Base-by-base conservation (phyloP, 2,888 invertebrate genomes). In the Pantelozetes paolii region DNA sequence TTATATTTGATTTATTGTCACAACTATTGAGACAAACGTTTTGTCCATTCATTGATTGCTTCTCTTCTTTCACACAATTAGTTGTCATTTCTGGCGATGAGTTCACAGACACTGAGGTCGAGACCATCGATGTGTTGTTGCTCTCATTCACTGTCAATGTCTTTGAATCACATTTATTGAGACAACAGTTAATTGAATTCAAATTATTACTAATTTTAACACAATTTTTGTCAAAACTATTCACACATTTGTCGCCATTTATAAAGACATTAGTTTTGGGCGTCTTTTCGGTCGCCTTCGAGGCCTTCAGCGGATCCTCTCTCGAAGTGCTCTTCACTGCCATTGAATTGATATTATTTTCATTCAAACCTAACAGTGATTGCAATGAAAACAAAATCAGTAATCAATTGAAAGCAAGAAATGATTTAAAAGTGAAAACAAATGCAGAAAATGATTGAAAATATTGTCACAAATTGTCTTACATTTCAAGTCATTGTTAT, bases 1-100 rank as follows among this genome's bases (percentile, higher is more conserved):
- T 57, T 26, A 26, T 57, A 57, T 57, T 50, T 50, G 15, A 5
- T 13, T 59, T 59, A 28, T 28, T 59, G 57, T 59, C 54, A 54
- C 54, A 23, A 20, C 13, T 59, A 5, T 30, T 26, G 13, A 15
- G 8, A 59, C 30, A 59, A 11, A 59, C 57, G 28, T n/a, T 59
- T 15, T 59, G 57, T 26, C 57, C 57, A 28, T 59, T 59, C 1
- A 30, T 30, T 59, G 15, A 1, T 2, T 11, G 57, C 15, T 30
- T 59, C 13, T 15, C 32, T 3, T 59, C 30, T 8, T 30, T 59
- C 2, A 59, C 13, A 59, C 59, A 59, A 30, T 54, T 54, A 54
- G 8, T 59, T 32, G 59, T 30, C 59, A 23, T 59, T 30, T 59
- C 59, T 59, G 59, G 9, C 28, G 8, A 15, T 59, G 59, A 32